Conservation (phyloP, 2,113 vertebrate genomes). For the Pelvicachromis taeniatus region DNA sequence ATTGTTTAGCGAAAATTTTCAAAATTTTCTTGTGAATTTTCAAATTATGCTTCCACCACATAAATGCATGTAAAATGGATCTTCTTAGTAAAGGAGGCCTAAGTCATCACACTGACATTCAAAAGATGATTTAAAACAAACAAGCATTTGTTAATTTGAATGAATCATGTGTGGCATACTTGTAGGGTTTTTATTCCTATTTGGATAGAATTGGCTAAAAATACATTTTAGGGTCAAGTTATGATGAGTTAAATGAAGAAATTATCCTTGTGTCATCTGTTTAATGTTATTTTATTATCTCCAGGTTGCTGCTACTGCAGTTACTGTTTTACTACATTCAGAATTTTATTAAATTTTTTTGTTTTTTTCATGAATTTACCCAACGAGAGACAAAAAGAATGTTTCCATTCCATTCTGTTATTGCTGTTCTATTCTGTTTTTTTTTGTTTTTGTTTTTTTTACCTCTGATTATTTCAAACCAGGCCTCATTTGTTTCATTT, state of each 20-base stretch:
- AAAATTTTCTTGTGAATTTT: background rate
- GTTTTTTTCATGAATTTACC: background rate
- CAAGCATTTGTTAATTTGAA: background rate
- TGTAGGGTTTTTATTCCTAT: accelerated
- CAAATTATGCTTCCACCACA: background rate
- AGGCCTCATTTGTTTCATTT: background rate
- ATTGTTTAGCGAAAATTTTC: background rate
- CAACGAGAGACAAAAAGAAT: accelerated
- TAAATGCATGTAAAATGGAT: background rate
- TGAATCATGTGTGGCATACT: accelerated
- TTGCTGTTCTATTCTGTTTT: too few relatives aligned
- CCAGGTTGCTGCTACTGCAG: background rate
- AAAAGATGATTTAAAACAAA: background rate
- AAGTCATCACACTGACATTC: background rate
- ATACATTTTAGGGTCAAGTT: background rate
- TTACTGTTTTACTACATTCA: background rate
- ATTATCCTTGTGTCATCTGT: background rate
- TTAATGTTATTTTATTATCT: background rate
- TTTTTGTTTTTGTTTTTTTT: background rate
- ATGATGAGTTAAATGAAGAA: background rate
- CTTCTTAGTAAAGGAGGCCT: background rate
- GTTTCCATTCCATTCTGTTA: background rate
- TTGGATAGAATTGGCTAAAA: accelerated
- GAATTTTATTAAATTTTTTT: background rate
- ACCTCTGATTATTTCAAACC: background rate